Conservation (phyloP, 2,113 vertebrate genomes). For the Cathartes aura region DNA sequence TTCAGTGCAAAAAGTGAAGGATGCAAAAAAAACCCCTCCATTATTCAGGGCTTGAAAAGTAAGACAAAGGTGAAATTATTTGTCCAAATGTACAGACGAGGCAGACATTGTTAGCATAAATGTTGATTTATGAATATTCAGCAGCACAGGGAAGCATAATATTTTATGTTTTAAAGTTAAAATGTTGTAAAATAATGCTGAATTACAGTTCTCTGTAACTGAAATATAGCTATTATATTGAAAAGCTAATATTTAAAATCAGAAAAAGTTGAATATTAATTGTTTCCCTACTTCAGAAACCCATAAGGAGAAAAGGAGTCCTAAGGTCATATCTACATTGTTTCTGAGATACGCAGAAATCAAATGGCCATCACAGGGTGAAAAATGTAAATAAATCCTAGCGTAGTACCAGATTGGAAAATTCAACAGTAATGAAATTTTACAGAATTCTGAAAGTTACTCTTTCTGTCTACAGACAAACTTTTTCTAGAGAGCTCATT, state of each 20-base stretch:
- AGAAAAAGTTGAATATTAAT: background rate
- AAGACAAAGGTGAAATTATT: background rate
- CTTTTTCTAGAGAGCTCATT: background rate
- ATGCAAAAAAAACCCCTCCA: accelerated
- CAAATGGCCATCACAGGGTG: background rate
- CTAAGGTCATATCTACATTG: background rate
- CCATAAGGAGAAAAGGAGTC: background rate
- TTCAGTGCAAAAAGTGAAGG: background rate
- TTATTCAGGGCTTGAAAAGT: background rate
- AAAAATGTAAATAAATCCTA: background rate
- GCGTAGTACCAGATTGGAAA: background rate
- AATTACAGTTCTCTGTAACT: background rate
- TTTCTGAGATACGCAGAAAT: background rate
- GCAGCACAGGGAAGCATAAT: background rate
- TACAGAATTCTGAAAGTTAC: background rate
- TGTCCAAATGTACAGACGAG: background rate
- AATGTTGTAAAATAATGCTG: background rate
- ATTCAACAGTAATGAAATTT: background rate
- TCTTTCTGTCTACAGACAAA: background rate
- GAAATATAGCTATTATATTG: background rate
- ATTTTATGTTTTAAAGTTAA: background rate
- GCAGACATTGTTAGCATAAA: background rate
- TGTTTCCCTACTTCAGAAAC: background rate
- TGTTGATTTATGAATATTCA: background rate
- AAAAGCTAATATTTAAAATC: background rate